Evolutionary conservation across 2,113 vertebrate species (phyloP).

Genomic region (Mormyrus iriodes): DNA sequence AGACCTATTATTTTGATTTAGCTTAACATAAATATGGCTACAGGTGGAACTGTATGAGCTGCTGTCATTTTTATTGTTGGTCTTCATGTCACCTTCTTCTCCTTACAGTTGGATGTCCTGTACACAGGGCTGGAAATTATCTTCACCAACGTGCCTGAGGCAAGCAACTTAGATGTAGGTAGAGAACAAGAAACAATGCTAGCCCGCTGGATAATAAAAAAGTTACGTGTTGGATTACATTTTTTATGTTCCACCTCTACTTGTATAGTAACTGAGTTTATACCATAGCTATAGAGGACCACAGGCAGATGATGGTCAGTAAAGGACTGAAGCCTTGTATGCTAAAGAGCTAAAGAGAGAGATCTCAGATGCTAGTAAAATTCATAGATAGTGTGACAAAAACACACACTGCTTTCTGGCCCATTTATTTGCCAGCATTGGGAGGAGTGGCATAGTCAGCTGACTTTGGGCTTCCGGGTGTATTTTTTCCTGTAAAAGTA

Average conservation of each 20-base stretch:
- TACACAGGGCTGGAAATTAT: background rate
- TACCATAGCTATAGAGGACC: no score
- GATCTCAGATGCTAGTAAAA: background rate
- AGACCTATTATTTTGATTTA: background rate
- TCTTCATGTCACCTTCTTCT: background rate
- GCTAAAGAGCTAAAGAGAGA: no score
- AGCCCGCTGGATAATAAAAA: background rate
- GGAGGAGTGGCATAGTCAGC: background rate
- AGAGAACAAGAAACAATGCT: background rate
- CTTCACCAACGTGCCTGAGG: background rate
- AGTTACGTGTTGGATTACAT: no score
- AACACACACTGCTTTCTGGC: background rate
- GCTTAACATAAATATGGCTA: background rate
- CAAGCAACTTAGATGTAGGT: background rate
- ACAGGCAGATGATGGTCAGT: no score
- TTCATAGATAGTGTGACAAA: background rate
- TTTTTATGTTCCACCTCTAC: no score
- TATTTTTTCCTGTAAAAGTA: background rate
- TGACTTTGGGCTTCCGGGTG: background rate
- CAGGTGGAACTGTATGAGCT: background rate
- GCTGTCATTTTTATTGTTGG: background rate
- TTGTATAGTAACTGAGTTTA: no score
- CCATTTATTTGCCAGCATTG: background rate
- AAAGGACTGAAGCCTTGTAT: no score
- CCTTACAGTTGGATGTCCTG: background rate